phyloP scores from a whole-genome alignment of 2,888 invertebrate species.

The Nyleta sp. region DNA sequence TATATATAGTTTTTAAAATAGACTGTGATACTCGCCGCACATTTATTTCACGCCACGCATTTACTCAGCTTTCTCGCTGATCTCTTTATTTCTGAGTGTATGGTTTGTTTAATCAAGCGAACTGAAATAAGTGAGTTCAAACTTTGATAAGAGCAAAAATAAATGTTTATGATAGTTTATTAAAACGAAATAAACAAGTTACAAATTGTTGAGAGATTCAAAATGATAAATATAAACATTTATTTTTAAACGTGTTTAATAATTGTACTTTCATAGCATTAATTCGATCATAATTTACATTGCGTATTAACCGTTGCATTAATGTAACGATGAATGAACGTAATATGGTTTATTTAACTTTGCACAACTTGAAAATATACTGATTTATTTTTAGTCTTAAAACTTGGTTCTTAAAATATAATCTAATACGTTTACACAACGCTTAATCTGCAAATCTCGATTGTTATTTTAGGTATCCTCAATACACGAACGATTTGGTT shows the following conservation, averaged over 20 bases:
- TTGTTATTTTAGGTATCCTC: slow-evolving; percentile 75
- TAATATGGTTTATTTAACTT: not conserved
- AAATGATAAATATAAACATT: too few species aligned
- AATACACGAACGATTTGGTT: slow-evolving; percentile 78
- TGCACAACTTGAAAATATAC: not conserved
- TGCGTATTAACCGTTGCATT: too few species aligned
- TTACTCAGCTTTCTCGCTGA: slow-evolving; percentile 4
- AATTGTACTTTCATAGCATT: too few species aligned
- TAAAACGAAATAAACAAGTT: too few species aligned
- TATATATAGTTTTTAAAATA: slow-evolving; percentile 34
- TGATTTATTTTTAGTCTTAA: slow-evolving; percentile 9
- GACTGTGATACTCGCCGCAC: slow-evolving; percentile 16
- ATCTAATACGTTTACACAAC: not conserved
- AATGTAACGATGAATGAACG: too few species aligned
- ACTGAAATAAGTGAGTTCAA: not conserved
- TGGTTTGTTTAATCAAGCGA: slow-evolving; percentile 9
- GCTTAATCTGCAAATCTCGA: slow-evolving; percentile 1
- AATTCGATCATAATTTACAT: too few species aligned
- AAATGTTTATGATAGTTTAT: not conserved
- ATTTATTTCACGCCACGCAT: slow-evolving; percentile 12
- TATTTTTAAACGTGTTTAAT: too few species aligned
- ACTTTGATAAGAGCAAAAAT: not conserved
- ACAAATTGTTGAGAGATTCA: too few species aligned
- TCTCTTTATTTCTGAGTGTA: slow-evolving; percentile 9
- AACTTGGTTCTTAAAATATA: not conserved